Conservation (phyloP, 2,888 invertebrate species). For the Mylabris sibirica region DNA sequence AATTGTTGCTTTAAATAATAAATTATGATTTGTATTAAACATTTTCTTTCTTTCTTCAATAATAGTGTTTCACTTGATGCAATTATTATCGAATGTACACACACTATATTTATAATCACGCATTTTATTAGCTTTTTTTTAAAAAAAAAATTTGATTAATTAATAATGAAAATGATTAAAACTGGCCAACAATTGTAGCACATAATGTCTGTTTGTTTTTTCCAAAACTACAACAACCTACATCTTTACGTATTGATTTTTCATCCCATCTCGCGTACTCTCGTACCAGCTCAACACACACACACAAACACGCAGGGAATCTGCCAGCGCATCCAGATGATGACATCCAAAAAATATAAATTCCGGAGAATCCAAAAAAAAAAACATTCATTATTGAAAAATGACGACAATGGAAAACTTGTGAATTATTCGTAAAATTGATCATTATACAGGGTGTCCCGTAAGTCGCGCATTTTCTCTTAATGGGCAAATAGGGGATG, state of each 20-base stretch:
- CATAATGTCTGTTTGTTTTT: slow-evolving; percentile 19
- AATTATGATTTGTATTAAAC: slow-evolving; percentile 67
- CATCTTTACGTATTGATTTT: slow-evolving; percentile 44
- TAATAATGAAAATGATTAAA: slow-evolving; percentile 18
- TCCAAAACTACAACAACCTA: slow-evolving; percentile 34
- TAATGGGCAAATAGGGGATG: too few relatives aligned
- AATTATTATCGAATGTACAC: slow-evolving; percentile 39
- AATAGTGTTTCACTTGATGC: slow-evolving; percentile 21
- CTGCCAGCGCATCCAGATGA: neutral
- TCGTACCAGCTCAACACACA: neutral
- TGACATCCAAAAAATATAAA: neutral
- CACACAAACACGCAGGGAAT: too few relatives aligned
- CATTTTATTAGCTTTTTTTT: slow-evolving; percentile 46
- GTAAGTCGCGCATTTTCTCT: too few relatives aligned
- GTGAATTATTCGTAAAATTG: too few relatives aligned
- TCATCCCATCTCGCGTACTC: slow-evolving; percentile 37
- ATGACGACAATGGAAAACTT: too few relatives aligned
- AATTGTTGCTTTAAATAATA: slow-evolving; percentile 67
- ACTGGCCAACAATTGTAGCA: slow-evolving; percentile 24
- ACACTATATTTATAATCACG: slow-evolving; percentile 44
- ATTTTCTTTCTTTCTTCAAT: slow-evolving; percentile 48
- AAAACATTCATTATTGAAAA: too few relatives aligned
- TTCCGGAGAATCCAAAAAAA: too few relatives aligned
- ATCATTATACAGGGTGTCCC: too few relatives aligned
- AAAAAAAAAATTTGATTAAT: too few relatives aligned